Percentiles rank a stretch among this genome's conserved stretches.
Conservation (phyloP, 2,797 vertebrate genomes). For the Acanthurus leucopareius region DNA sequence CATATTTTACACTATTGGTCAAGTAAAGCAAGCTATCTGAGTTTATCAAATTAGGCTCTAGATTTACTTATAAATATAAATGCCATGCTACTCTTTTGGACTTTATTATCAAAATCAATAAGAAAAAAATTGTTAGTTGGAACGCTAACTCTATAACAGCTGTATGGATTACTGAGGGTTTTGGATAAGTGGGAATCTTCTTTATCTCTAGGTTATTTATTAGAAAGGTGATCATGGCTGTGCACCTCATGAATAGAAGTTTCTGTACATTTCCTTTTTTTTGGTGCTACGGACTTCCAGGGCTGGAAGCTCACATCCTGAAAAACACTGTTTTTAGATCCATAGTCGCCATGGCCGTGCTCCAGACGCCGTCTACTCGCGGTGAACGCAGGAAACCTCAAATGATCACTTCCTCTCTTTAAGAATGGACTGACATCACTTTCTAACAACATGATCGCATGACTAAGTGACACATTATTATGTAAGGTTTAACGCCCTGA, state of each 20-base stretch:
- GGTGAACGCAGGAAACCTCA: conserved; percentile 75
- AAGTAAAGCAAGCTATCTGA: neutral
- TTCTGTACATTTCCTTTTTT: neutral
- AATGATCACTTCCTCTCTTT: conserved; percentile 76
- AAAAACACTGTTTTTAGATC: conserved; percentile 31
- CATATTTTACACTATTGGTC: neutral
- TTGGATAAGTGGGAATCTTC: neutral
- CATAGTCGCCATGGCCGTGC: neutral
- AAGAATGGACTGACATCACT: conserved; percentile 78
- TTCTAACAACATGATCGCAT: conserved; percentile 60
- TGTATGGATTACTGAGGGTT: neutral
- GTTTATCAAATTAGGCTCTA: neutral
- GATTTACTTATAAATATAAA: neutral
- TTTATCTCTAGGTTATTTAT: neutral
- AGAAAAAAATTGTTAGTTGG: neutral
- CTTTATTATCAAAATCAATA: neutral
- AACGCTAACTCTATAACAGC: neutral
- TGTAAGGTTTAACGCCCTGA: conserved; percentile 53
- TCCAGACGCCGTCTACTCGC: conserved; percentile 52
- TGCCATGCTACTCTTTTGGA: neutral
- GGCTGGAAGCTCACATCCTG: conserved; percentile 53
- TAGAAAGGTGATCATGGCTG: neutral
- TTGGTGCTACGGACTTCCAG: conserved; percentile 25
- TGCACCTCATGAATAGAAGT: neutral
- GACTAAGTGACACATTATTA: conserved; percentile 67